Percentiles rank a stretch among this genome's conserved stretches.
Evolutionary conservation across 2,797 vertebrate species (phyloP).

Genomic region (Semotilus atromaculatus): DNA sequence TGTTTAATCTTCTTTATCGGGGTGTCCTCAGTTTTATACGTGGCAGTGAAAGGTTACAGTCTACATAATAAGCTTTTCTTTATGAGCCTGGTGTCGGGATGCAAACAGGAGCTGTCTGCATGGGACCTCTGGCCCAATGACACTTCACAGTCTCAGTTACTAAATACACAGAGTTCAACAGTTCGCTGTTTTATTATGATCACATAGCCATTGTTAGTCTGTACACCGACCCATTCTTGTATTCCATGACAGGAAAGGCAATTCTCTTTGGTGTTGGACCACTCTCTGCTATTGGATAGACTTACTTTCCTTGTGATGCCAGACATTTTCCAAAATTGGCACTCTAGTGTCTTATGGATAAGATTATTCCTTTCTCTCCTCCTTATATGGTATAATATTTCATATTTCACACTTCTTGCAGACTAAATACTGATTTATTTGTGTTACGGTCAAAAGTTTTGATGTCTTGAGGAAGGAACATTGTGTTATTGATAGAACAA

Average conservation of each 20-base stretch:
- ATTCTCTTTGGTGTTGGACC: slow-evolving; percentile 4
- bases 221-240: background rate
- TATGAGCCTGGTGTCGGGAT: slow-evolving; percentile 3
- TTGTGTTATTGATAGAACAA: slow-evolving; percentile 63
- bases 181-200: slow-evolving; percentile 15
- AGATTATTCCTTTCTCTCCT: slow-evolving; percentile 37
- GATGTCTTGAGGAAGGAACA: slow-evolving; percentile 56
- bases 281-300: background rate
- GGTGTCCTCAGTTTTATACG: slow-evolving; percentile 42
- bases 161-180: slow-evolving; percentile 26
- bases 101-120: slow-evolving; percentile 19
- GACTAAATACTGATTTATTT: slow-evolving; percentile 13
- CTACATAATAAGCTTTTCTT: slow-evolving; percentile 39
- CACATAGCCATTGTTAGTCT: slow-evolving; percentile 40
- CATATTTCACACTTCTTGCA: slow-evolving; percentile 39
- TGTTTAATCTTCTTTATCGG: slow-evolving; percentile 64
- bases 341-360: background rate
- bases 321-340: slow-evolving; percentile 12
- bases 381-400: slow-evolving; percentile 49
- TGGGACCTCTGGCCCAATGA: slow-evolving; percentile 2
- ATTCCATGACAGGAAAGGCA: slow-evolving; percentile 15
- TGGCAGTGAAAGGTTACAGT: slow-evolving; percentile 46
- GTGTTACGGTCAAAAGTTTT: slow-evolving; percentile 26
- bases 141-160: slow-evolving; percentile 40
- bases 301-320: background rate